Conservation (phyloP, 2,113 vertebrate genomes). For the Setophaga petechia region DNA sequence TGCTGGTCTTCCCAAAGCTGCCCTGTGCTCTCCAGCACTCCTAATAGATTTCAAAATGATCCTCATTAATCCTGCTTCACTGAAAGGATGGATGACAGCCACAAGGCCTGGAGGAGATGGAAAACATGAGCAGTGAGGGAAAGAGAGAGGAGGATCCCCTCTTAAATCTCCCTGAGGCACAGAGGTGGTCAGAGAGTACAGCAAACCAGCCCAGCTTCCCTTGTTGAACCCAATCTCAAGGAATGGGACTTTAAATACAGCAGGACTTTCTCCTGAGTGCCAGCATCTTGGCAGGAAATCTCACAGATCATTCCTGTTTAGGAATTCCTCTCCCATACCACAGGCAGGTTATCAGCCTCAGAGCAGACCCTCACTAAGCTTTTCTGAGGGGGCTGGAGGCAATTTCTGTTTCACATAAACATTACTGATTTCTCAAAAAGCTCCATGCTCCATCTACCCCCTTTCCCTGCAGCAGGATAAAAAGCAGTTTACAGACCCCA, state of each 20-base stretch:
- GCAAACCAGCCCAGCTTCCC: neutral
- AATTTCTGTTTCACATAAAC: neutral
- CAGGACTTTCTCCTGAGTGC: neutral
- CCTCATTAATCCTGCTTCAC: neutral
- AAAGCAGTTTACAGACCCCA: neutral
- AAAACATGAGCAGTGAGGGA: neutral
- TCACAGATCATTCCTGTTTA: neutral
- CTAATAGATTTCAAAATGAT: neutral
- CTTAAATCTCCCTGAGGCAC: neutral
- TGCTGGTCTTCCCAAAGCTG: neutral
- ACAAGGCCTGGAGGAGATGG: neutral
- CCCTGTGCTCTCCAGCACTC: neutral
- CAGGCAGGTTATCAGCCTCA: neutral
- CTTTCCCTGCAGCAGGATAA: neutral
- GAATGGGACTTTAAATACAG: neutral
- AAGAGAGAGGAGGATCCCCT: neutral
- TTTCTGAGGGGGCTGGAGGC: neutral
- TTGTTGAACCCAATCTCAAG: rapidly evolving
- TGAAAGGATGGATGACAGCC: neutral
- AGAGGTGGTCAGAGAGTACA: neutral
- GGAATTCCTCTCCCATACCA: neutral
- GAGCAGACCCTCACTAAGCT: neutral
- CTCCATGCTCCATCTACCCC: neutral
- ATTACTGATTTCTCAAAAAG: neutral
- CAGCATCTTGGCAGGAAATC: neutral